A percentile compares a stretch with the other conserved stretches of the same genome.
phyloP scores from a whole-genome alignment of 2,113 vertebrate genomes.

The Eonycteris spelaea region DNA sequence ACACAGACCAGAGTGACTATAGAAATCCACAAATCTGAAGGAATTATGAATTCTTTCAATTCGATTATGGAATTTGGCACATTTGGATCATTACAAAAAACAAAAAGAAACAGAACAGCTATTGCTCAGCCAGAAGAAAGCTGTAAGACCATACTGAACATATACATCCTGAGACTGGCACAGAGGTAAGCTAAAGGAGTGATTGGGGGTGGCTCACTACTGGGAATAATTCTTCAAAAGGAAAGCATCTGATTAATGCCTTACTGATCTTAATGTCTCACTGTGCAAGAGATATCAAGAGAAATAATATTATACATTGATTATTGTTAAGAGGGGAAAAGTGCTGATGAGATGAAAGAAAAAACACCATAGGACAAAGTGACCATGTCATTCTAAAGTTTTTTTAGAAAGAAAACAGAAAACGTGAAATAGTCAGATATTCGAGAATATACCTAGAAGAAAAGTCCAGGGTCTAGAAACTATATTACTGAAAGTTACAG shows the following conservation, averaged over 20 bases:
- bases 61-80: not conserved
- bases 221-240: not conserved
- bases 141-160: not conserved
- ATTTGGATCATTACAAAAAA: not conserved
- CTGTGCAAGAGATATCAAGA: not conserved
- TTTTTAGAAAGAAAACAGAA: constrained; percentile 6
- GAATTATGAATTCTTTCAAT: not conserved
- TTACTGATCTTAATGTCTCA: not conserved
- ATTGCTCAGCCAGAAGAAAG: not conserved
- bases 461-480: not conserved
- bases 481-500: not conserved
- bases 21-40: not conserved
- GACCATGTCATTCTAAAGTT: not conserved
- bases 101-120: not conserved
- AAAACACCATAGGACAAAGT: not conserved
- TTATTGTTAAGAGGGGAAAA: not conserved
- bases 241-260: not conserved
- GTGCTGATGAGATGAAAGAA: not conserved
- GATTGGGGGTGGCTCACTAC: not conserved
- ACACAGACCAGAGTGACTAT: not conserved
- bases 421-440: not conserved
- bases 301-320: not conserved
- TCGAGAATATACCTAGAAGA: not conserved
- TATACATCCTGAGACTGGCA: not conserved
- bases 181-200: not conserved